Evolutionary conservation across 2,888 invertebrate species (phyloP), one percentile per base, ranked within the genome.

Genomic region (Cheilosia vernalis): DNA sequence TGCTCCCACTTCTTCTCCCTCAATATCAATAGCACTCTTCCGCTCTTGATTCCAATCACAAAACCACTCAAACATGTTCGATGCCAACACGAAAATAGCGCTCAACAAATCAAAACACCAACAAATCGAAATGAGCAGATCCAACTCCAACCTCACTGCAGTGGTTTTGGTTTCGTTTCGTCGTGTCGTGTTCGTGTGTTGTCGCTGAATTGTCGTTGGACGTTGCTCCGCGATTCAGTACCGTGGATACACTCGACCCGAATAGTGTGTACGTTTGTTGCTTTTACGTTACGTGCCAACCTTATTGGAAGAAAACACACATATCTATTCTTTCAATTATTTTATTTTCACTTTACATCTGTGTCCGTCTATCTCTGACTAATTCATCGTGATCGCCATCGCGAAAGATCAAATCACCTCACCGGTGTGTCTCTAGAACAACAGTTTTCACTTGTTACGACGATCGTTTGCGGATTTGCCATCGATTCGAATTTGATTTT

Each of bases 211-310:
- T 79, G 80, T 81, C 64, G 87, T 85, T 82, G 82, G 80, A 85
- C 64, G 87, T 87, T 82, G 82, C 81, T 82, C 87, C 76, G 80
- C 87, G 87, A 87, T 87, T 90, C 88, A 90, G 90, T 90, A 88
- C 88, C 90, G 90, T 90, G 89, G 88, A 88, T 89, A 88, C 89
- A 89, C 89, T 90, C 89, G 89, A 89, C 88, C 87, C 88, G 89
- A 88, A 87, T 89, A 87, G 90, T 74, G 73, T 83, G 58, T 73
- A 63, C 53, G 87, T 76, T 69, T 69, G 49, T 79, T 58, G 87
- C 51, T 87, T 82, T 73, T 66, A 70, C 85, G 78, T 87, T 56
- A 86, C 87, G 88, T 72, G 72, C 74, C 30, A 69, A 64, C 51
- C 44, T 58, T 64, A 61, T 61, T 67, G 67, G 61, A 24, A 73